phyloP scores from a whole-genome alignment of 2,113 vertebrate genomes.

The Morone chrysops region DNA sequence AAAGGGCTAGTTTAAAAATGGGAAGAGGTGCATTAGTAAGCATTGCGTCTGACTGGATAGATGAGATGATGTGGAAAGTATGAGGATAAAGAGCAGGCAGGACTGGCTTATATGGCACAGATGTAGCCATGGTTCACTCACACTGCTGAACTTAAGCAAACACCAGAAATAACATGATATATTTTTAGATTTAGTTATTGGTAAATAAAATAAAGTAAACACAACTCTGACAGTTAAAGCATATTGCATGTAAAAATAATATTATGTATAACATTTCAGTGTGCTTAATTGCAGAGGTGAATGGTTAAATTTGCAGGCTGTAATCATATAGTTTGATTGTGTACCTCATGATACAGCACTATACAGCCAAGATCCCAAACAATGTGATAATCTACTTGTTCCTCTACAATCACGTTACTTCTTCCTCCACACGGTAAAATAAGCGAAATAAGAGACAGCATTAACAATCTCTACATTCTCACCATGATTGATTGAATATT shows the following conservation, averaged over 20 bases:
- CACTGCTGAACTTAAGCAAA: not conserved
- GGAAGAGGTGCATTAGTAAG: not conserved
- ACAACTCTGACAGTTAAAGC: not conserved
- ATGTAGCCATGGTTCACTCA: not conserved
- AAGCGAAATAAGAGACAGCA: constrained; percentile 34
- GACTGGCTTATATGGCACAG: not conserved
- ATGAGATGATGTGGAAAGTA: not conserved
- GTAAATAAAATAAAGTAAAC: not conserved
- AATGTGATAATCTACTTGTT: constrained; percentile 15
- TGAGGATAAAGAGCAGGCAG: not conserved
- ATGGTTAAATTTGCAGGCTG: not conserved
- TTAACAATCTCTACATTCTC: constrained; percentile 19
- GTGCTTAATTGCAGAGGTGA: not conserved
- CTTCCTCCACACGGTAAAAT: constrained; percentile 15
- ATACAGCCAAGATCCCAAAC: not conserved
- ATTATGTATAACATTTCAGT: not conserved
- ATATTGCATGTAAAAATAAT: not conserved
- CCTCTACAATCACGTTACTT: constrained; percentile 22
- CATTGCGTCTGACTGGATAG: too few species aligned
- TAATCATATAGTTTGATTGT: constrained; percentile 1
- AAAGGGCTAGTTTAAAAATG: not conserved
- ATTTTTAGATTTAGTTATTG: not conserved
- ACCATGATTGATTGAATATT: constrained; percentile 45
- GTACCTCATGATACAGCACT: not conserved
- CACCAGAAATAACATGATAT: not conserved